Evolutionary conservation across 2,797 vertebrate species (phyloP).

Genomic region (Hapalemur alaotrensis): DNA sequence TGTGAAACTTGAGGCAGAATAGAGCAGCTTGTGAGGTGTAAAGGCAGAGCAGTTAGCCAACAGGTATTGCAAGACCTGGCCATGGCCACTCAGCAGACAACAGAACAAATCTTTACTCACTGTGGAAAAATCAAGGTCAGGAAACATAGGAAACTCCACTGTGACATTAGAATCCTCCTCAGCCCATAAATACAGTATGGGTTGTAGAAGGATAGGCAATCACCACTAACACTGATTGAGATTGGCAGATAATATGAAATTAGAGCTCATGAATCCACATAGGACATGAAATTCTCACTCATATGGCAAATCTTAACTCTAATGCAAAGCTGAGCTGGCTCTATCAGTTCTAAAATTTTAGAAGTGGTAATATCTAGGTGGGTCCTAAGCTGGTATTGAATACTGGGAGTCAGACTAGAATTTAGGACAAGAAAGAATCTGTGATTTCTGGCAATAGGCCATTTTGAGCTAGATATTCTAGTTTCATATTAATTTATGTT

Average conservation of each 20-base stretch:
- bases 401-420: not conserved
- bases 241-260: slow-evolving; percentile 12
- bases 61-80: not conserved
- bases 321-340: not conserved
- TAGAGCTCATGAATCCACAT: not conserved
- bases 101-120: slow-evolving; percentile 17
- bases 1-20: slow-evolving; percentile 14
- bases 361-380: not conserved
- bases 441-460: not conserved
- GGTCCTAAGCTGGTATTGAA: not conserved
- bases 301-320: slow-evolving; percentile 30
- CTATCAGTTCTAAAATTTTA: slow-evolving; percentile 42
- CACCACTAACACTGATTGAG: not conserved
- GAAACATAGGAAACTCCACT: not conserved
- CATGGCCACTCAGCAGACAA: not conserved
- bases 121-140: slow-evolving; percentile 15
- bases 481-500: not conserved
- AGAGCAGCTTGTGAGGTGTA: not conserved
- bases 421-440: slow-evolving; percentile 21
- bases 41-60: slow-evolving; percentile 8
- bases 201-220: not conserved
- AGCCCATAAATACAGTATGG: not conserved
- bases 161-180: not conserved
- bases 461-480: slow-evolving; percentile 30
- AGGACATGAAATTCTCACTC: not conserved